phyloP scores from a whole-genome alignment of 2,797 vertebrate species.

The Eurystomus glaucurus region DNA sequence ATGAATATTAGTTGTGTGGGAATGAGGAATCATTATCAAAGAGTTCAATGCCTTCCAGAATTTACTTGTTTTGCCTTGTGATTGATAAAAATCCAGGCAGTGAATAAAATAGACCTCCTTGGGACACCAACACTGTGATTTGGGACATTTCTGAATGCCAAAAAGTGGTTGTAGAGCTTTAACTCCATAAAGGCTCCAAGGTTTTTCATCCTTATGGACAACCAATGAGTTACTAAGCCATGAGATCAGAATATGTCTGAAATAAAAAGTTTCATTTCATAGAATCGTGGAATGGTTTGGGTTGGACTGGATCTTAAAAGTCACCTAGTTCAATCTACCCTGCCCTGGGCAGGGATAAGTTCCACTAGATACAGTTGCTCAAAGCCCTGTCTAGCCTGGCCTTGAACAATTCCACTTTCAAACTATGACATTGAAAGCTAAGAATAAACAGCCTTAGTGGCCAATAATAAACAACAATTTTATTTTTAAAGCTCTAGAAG shows the following conservation, averaged over 20 bases:
- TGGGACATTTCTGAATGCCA: neutral
- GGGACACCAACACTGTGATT: neutral
- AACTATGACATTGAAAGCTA: neutral
- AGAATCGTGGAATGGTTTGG: neutral
- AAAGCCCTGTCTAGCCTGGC: neutral
- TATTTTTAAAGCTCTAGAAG: neutral
- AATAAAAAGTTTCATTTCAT: neutral
- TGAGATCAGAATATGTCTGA: neutral
- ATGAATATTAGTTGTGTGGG: neutral
- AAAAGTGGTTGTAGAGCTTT: neutral
- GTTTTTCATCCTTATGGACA: neutral
- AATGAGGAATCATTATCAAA: neutral
- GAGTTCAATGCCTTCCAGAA: neutral
- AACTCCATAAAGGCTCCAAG: neutral
- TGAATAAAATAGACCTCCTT: neutral
- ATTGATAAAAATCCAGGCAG: neutral
- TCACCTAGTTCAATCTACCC: neutral
- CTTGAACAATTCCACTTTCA: neutral
- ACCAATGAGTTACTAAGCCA: neutral
- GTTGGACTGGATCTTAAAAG: neutral
- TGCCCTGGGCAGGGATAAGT: accelerated
- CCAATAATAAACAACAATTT: neutral
- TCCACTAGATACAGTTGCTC: neutral
- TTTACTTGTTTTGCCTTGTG: neutral
- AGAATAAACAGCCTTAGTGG: neutral